These are phyloP conservation scores for Sminthurinus aureus DNA, from an alignment of 2,888 invertebrate genomes.

Conservation along the genomic window DNA sequence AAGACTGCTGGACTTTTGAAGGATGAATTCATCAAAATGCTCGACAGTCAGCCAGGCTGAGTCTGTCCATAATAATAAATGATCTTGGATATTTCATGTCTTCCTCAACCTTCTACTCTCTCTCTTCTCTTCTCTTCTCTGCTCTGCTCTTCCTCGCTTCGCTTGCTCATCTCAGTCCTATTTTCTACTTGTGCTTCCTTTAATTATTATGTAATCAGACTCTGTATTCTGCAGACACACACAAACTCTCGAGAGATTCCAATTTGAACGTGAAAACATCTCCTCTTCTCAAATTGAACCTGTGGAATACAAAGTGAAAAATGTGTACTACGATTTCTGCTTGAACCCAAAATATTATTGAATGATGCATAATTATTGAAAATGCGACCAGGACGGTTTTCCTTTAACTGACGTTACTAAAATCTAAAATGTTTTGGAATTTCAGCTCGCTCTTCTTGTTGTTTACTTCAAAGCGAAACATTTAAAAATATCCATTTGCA, in stretches of 20 bases:
- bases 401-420: too few species aligned
- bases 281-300: neutral
- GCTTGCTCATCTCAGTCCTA: too few species aligned
- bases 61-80: slow-evolving; percentile 54
- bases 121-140: neutral
- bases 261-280: too few species aligned
- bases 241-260: too few species aligned
- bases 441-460: neutral
- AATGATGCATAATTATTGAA: neutral
- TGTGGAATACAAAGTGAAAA: too few species aligned
- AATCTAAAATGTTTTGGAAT: neutral
- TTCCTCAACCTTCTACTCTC: slow-evolving; percentile 40
- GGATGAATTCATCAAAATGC: slow-evolving; percentile 55
- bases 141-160: neutral
- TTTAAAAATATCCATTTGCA: too few species aligned
- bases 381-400: neutral
- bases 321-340: neutral
- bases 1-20: slow-evolving; percentile 43
- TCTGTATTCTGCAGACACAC: too few species aligned
- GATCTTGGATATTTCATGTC: slow-evolving; percentile 36
- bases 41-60: slow-evolving; percentile 55
- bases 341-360: neutral
- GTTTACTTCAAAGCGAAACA: too few species aligned
- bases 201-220: too few species aligned
- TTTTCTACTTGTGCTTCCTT: too few species aligned